phyloP scores from a whole-genome alignment of 2,888 invertebrate genomes.

The Athalia cordata region DNA sequence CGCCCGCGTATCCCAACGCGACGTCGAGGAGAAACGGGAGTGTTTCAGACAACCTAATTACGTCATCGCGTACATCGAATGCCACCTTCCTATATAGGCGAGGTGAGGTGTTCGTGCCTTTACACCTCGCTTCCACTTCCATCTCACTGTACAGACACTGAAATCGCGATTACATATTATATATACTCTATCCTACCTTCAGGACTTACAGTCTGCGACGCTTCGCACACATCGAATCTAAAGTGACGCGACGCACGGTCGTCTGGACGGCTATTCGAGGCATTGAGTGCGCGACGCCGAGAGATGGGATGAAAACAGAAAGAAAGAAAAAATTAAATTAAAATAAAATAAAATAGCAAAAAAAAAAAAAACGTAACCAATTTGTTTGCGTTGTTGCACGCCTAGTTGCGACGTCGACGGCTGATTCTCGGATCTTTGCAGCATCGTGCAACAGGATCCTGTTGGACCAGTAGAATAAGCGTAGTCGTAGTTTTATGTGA shows the following conservation, averaged over 20 bases:
- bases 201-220: slow-evolving; percentile 13
- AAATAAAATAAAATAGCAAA: neutral
- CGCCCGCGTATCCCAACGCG: slow-evolving; percentile 58
- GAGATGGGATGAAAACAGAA: too few relatives aligned
- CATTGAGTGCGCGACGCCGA: slow-evolving; percentile 14
- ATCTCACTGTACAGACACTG: neutral
- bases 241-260: slow-evolving; percentile 5
- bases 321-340: too few relatives aligned
- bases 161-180: neutral
- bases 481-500: slow-evolving; percentile 12
- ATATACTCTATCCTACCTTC: neutral
- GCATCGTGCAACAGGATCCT: neutral
- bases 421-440: neutral
- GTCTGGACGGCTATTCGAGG: slow-evolving; percentile 18
- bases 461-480: too few relatives aligned
- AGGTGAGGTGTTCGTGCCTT: slow-evolving; percentile 28
- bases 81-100: slow-evolving; percentile 37
- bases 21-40: slow-evolving; percentile 71
- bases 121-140: slow-evolving; percentile 4
- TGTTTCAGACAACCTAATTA: slow-evolving; percentile 78
- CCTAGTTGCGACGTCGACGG: neutral
- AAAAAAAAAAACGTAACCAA: slow-evolving; percentile 36
- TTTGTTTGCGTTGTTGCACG: slow-evolving; percentile 32
- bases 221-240: neutral
- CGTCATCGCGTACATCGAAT: slow-evolving; percentile 65